Evolutionary conservation across 2,888 invertebrate genomes (phyloP).

Genomic region (Ommatoiulus sabulosus): DNA sequence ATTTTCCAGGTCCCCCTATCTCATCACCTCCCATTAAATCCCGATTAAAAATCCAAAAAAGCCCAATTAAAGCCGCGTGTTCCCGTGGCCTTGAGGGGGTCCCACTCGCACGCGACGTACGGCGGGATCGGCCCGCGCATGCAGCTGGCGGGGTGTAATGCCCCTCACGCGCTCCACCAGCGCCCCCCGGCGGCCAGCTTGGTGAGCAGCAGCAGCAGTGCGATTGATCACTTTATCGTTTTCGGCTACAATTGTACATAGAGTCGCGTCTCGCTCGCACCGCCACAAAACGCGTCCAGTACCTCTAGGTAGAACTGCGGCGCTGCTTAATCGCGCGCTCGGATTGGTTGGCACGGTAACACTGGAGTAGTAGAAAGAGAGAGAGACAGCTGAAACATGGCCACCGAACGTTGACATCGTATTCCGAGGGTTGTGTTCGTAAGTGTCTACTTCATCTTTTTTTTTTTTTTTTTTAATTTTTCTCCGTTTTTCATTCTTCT

Average conservation of each 20-base stretch:
- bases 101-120: not conserved
- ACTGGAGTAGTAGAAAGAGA: too few species aligned
- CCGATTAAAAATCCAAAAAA: too few species aligned
- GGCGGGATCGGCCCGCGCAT: not conserved
- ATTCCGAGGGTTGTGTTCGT: conserved; percentile 53
- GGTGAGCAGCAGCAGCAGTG: not conserved
- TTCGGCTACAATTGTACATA: conserved; percentile 34
- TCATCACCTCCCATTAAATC: too few species aligned
- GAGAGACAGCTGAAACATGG: conserved; percentile 57
- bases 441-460: conserved; percentile 40
- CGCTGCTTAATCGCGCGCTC: conserved; percentile 4
- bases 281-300: not conserved
- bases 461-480: not conserved
- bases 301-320: conserved; percentile 39
- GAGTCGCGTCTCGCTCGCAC: conserved; percentile 27
- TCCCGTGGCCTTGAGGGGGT: not conserved
- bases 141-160: conserved; percentile 7
- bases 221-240: not conserved
- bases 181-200: not conserved
- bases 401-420: conserved; percentile 58
- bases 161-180: not conserved
- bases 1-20: too few species aligned
- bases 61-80: not conserved
- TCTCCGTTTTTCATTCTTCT: too few species aligned
- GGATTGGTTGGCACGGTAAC: conserved; percentile 50